Evolutionary conservation across 2,888 invertebrate species (phyloP), one percentile per base, ranked within the genome.

Genomic region (Drosophila anomalata): DNA sequence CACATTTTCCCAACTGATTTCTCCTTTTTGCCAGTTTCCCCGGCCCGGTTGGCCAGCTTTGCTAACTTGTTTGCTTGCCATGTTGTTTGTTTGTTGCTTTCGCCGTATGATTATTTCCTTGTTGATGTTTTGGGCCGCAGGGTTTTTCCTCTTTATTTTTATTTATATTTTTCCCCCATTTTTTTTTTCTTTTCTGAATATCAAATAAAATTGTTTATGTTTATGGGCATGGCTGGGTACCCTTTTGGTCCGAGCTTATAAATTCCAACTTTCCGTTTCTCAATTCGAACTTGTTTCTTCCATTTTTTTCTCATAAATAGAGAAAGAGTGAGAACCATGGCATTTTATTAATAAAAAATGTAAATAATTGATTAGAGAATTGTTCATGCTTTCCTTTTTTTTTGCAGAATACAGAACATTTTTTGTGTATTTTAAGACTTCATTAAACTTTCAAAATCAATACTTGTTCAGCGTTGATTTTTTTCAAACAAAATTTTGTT

Each of bases 1-100:
- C 79, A 85, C 82, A 65, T 76, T 76, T 67, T 75, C 54, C 55
- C 61, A 60, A 50, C 76, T 68, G 79, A 80, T 85, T 85, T 82
- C 55, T 50, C 39, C 41, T 41, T 39, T 24, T 33, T 51, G 20
- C 22, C 17, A 12, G 31, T 17, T 17, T 1, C 17, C 17, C 48
- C 41, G 57, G 31, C 17, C 48, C 41, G 57, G 33, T 50, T 31
- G 47, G 33, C 31, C 22, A 17, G 7, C 14, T 14, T 46, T 8
- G 8, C 24, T 20, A 20, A 3, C 29, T 44, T 6, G 24, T 33
- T 36, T n/a, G 24, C 48, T 62, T 24, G 26, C 22, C 26, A 3
- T 22, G 33, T 44, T 54, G 24, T 39, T 51, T 22, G 52, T 42
- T 68, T 62, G 48, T 52, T 74, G 62, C 52, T 55, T 58, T 70